These are phyloP conservation scores for zebrafish (Danio rerio) DNA, from an alignment of 2,113 vertebrate species.

Conservation along the genomic window DNA sequence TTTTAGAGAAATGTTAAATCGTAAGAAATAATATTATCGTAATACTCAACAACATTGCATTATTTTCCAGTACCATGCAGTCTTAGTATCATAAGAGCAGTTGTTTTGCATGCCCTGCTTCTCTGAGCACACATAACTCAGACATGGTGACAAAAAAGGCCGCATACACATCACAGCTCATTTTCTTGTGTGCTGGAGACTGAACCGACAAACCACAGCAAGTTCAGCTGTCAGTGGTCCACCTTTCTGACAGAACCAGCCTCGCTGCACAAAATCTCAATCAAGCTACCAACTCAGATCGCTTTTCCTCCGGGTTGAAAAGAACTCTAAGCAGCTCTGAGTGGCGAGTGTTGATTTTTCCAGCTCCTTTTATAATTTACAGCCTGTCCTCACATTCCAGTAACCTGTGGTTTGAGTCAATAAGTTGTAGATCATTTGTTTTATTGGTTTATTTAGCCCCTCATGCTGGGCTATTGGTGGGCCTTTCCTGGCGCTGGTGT, in stretches of 20 bases:
- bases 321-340: slow-evolving; percentile 27
- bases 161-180: neutral
- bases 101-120: neutral
- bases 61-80: no score
- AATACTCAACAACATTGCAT: no score
- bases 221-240: slow-evolving; percentile 8
- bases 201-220: neutral
- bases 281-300: slow-evolving; percentile 8
- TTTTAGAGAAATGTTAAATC: no score
- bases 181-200: neutral
- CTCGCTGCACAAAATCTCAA: slow-evolving; percentile 12
- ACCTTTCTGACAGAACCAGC: neutral
- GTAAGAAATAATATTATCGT: no score
- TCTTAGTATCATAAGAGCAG: neutral
- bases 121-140: neutral
- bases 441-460: slow-evolving; percentile 60
- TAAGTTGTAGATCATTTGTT: slow-evolving; percentile 63
- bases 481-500: slow-evolving; percentile 49
- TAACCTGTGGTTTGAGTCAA: slow-evolving; percentile 51
- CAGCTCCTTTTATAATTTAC: slow-evolving; percentile 38
- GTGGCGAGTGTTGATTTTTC: slow-evolving; percentile 44
- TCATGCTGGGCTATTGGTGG: slow-evolving; percentile 55
- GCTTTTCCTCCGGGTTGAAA: slow-evolving; percentile 25
- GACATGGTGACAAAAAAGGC: neutral
- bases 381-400: slow-evolving; percentile 30